Evolutionary conservation across 1,140 invertebrate species (phyloP).

Genomic region (Lepidotrigona ventralis): DNA sequence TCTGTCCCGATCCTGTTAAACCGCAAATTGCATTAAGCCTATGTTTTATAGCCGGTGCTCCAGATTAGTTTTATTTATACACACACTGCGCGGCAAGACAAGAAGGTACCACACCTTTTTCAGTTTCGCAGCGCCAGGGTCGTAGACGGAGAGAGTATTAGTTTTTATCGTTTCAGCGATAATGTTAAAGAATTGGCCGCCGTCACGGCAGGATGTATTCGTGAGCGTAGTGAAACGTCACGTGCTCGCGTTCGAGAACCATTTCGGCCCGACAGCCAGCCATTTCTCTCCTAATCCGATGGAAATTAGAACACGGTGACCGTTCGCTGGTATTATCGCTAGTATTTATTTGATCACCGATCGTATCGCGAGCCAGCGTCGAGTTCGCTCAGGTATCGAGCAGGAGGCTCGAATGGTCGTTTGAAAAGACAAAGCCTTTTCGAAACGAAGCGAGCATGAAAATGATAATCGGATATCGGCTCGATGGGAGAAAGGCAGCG

Average conservation of each 20-base stretch:
- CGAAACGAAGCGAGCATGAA: no score
- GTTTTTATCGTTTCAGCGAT: conserved; percentile 34
- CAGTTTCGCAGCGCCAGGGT: background rate
- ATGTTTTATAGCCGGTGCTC: conserved; percentile 38
- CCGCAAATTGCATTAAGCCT: conserved; percentile 51
- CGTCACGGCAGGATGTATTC: conserved; percentile 34
- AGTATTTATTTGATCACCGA: no score
- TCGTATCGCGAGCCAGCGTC: background rate
- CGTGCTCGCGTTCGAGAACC: conserved; percentile 1
- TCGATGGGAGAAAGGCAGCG: background rate
- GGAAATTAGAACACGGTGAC: conserved; percentile 13
- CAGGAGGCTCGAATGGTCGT: background rate
- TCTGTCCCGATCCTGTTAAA: conserved; percentile 37
- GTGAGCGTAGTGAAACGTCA: background rate
- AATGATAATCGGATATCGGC: background rate
- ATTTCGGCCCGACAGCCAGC: background rate
- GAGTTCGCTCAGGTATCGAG: background rate
- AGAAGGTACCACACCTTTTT: conserved; percentile 21
- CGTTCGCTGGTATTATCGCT: background rate
- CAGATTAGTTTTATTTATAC: conserved; percentile 53
- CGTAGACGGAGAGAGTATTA: conserved; percentile 22
- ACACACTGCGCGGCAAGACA: conserved; percentile 1
- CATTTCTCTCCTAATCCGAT: conserved; percentile 1
- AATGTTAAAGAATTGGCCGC: conserved; percentile 43
- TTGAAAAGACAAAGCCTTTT: no score